Evolutionary conservation across 2,888 invertebrate species (phyloP).

Genomic region (Epistrophe grossulariae): DNA sequence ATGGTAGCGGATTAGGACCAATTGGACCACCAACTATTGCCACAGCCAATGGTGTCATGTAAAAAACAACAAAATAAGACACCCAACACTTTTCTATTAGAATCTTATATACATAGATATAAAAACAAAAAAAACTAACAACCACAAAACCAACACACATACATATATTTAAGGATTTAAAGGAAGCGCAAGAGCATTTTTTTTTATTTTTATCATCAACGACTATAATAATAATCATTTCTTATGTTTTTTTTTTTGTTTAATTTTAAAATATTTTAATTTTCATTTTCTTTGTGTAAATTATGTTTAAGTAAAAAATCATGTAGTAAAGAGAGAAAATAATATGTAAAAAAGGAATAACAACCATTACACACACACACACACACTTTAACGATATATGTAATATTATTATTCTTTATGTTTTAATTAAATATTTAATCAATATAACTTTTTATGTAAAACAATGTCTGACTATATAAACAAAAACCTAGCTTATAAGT

Average conservation of each 20-base stretch:
- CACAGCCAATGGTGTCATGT: constrained; percentile 83
- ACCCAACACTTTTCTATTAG: constrained; percentile 37
- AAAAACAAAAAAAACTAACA: neutral
- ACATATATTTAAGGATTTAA: constrained; percentile 34
- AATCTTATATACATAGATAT: constrained; percentile 42
- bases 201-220: constrained; percentile 50
- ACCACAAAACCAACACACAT: constrained; percentile 39
- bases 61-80: constrained; percentile 77
- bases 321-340: constrained; percentile 40
- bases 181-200: constrained; percentile 38
- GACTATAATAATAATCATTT: constrained; percentile 33
- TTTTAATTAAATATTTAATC: constrained; percentile 44
- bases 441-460: constrained; percentile 79
- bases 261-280: constrained; percentile 25
- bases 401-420: constrained; percentile 23
- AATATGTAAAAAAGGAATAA: constrained; percentile 26
- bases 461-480: constrained; percentile 72
- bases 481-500: constrained; percentile 62
- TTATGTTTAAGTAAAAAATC: constrained; percentile 48
- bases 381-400: constrained; percentile 16
- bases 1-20: constrained; percentile 80
- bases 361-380: constrained; percentile 22
- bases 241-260: constrained; percentile 26
- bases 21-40: constrained; percentile 82
- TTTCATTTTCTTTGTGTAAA: constrained; percentile 50